Percentiles rank a stretch among this genome's conserved stretches.
Evolutionary conservation across 2,113 vertebrate species (phyloP).

Genomic region (Nyctibius bracteatus): DNA sequence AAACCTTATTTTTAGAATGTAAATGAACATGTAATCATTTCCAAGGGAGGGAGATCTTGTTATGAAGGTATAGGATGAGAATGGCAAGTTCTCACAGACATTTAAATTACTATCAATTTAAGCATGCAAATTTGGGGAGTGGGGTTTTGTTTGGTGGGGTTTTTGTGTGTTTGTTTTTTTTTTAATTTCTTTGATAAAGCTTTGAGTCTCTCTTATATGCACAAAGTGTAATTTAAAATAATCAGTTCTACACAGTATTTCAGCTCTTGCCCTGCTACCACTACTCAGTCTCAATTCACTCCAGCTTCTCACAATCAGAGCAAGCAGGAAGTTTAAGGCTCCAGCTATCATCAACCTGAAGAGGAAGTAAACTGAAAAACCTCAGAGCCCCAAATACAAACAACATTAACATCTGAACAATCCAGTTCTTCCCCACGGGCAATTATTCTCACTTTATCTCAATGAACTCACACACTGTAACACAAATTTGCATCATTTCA

Average conservation of each 20-base stretch:
- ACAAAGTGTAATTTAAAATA: not conserved
- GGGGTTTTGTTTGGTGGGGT: not conserved
- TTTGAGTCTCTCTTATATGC: not conserved
- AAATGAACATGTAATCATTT: not conserved
- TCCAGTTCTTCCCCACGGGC: not conserved
- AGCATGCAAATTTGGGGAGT: accelerated
- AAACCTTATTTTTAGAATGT: not conserved
- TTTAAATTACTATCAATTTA: not conserved
- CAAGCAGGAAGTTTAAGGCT: not conserved
- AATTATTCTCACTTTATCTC: not conserved
- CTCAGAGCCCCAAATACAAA: not conserved
- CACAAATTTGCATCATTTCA: not conserved
- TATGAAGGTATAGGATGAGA: not conserved
- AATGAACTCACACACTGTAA: not conserved
- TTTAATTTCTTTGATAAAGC: not conserved
- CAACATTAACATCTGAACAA: not conserved
- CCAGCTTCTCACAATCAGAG: not conserved
- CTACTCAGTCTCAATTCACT: not conserved
- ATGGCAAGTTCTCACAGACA: not conserved
- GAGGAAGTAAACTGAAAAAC: not conserved
- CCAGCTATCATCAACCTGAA: not conserved
- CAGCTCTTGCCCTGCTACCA: not conserved
- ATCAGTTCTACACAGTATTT: not conserved
- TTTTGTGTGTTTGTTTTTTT: not conserved
- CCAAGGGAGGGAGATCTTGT: not conserved